Evolutionary conservation across 2,888 invertebrate species (phyloP).

Genomic region (Tortricodes alternella): DNA sequence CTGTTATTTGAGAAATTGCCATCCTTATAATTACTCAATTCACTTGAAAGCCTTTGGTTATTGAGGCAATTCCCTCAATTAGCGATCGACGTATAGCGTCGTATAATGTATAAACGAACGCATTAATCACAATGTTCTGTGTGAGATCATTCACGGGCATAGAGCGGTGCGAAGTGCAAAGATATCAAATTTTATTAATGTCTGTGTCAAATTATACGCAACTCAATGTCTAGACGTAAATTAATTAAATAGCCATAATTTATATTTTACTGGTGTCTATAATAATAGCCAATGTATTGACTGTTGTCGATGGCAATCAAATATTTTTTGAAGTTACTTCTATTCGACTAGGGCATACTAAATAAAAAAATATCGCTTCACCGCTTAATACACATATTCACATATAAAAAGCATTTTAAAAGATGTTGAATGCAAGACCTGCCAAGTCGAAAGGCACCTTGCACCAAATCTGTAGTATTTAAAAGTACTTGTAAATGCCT

Average conservation of each 20-base stretch:
- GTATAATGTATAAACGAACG: slow-evolving; percentile 30
- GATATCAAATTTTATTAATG: background rate
- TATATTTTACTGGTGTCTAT: background rate
- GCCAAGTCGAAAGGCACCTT: too few species aligned
- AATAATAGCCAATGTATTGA: background rate
- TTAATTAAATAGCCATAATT: background rate
- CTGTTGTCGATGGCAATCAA: background rate
- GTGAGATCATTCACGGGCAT: slow-evolving; percentile 22
- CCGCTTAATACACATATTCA: too few species aligned
- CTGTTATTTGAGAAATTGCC: slow-evolving; percentile 26
- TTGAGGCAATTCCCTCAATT: slow-evolving; percentile 31
- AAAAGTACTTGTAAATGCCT: too few species aligned
- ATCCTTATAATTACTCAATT: slow-evolving; percentile 30
- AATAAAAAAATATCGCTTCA: too few species aligned
- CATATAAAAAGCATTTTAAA: too few species aligned
- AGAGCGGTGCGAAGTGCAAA: background rate
- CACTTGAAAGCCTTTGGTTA: slow-evolving; percentile 22
- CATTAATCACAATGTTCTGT: slow-evolving; percentile 20
- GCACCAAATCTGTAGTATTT: too few species aligned
- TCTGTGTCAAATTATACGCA: background rate
- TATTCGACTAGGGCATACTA: too few species aligned
- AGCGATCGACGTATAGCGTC: slow-evolving; percentile 31
- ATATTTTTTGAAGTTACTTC: too few species aligned
- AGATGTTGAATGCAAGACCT: too few species aligned
- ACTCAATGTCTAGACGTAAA: background rate